Evolutionary conservation across 2,888 invertebrate species (phyloP), one percentile per base, ranked within the genome.

Genomic region (Aporophyla nigra): DNA sequence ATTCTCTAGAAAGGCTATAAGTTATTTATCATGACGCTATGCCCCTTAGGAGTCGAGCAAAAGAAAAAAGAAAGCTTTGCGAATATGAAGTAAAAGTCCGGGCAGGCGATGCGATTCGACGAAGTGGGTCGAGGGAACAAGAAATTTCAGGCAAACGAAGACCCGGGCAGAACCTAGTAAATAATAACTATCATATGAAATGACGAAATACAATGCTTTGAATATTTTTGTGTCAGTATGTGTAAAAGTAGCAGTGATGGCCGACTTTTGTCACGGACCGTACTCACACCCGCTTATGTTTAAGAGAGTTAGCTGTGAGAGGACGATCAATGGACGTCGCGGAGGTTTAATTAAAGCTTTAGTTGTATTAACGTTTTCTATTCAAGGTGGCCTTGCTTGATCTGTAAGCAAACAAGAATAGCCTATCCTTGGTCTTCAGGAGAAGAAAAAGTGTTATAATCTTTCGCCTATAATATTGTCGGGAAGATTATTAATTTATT

Each of bases 231-330:
- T 9, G 27, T 51, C 14, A 27, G 21, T 66, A 21, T 21, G 24
- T 12, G 19, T 9, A 9, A 19, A 65, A 21, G 19, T 49, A 27
- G 27, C 14, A 27, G 2, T 21, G 5, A 2, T 51, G n/a, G 14
- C 21, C 14, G 66, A 51, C 9, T 66, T 27, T 5, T 66, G 49
- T 16, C 21, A 21, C 33, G 33, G 33, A n/a, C 66, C 5, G 6
- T 68, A 68, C 67, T 58, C n/a, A 65, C 27, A 19, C 33, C 43
- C 16, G 49, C 70, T 80, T 71, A 73, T 19, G 67, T 73, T 67
- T 70, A 72, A 67, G 43, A 70, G 62, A 24, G 16, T 19, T 10
- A 19, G 3, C 19, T 63, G 68, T 40, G 51, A 59, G 5, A 74
- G 24, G 14, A 24, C 33, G 5, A 61, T 54, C 24, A 59, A 78